A percentile compares a stretch with the other conserved stretches of the same genome.
phyloP scores from a whole-genome alignment of 2,797 vertebrate species.

The Spheniscus humboldti region DNA sequence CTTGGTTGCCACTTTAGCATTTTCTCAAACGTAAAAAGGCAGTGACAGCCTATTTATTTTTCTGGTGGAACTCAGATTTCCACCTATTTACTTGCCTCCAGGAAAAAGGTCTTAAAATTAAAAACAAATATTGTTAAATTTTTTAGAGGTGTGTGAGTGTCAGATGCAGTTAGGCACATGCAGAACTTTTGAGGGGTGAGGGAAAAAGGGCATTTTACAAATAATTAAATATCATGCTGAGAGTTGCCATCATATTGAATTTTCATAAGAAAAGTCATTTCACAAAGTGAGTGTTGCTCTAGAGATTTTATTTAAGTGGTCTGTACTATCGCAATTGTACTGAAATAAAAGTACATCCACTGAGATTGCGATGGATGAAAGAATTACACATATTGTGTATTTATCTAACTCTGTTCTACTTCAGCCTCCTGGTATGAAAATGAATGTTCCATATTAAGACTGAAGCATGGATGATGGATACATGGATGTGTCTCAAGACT shows the following conservation, averaged over 20 bases:
- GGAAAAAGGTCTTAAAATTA: background rate
- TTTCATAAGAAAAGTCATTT: slow-evolving; percentile 15
- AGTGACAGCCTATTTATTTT: background rate
- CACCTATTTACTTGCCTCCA: background rate
- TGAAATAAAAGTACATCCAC: slow-evolving; percentile 17
- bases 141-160: background rate
- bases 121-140: background rate
- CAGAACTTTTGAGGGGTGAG: background rate
- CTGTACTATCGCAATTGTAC: background rate
- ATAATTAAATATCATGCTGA: background rate
- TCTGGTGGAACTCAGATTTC: background rate
- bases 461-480: background rate
- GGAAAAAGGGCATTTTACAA: background rate
- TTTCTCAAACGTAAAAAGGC: background rate
- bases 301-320: slow-evolving; percentile 3
- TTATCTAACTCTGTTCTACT: slow-evolving; percentile 5
- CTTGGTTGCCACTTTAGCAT: background rate
- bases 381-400: background rate
- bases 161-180: background rate
- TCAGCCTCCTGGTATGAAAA: slow-evolving; percentile 5
- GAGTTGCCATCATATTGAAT: background rate
- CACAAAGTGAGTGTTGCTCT: background rate
- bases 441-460: background rate
- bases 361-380: background rate
- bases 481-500: background rate